Conservation (phyloP, 2,113 vertebrate species). For the Myxocyprinus asiaticus region DNA sequence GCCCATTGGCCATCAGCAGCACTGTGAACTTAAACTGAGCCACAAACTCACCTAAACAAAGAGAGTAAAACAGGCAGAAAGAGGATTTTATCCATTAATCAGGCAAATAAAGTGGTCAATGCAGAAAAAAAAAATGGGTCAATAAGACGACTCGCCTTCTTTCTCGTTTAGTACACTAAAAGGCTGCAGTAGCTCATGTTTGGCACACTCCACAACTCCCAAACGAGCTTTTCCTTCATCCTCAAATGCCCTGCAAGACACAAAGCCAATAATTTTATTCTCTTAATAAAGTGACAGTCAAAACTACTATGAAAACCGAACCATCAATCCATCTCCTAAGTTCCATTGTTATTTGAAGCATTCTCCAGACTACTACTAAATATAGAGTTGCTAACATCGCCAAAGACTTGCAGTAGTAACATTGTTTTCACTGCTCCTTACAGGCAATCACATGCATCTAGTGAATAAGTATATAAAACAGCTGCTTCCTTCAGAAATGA, state of each 20-base stretch:
- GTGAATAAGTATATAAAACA: too few species aligned
- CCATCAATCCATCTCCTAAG: too few species aligned
- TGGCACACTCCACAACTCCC: constrained; percentile 96
- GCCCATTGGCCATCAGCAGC: constrained; percentile 95
- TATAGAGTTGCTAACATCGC: too few species aligned
- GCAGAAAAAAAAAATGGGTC: background rate
- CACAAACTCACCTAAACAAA: constrained; percentile 84
- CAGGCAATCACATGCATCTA: too few species aligned
- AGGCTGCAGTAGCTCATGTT: constrained; percentile 94
- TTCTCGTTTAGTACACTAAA: constrained; percentile 97
- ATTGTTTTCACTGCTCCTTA: too few species aligned
- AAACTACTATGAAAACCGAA: too few species aligned
- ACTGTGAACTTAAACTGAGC: constrained; percentile 99
- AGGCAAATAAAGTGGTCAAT: background rate
- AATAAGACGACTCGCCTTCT: constrained; percentile 80
- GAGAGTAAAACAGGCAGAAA: constrained; percentile 10
- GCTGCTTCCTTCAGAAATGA: too few species aligned
- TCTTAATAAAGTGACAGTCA: too few species aligned
- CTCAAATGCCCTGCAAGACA: constrained; percentile 85
- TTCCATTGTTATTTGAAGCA: background rate
- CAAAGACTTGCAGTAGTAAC: too few species aligned
- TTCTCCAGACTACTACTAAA: too few species aligned
- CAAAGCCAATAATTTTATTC: too few species aligned
- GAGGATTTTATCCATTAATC: background rate
- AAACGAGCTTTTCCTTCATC: constrained; percentile 94